Evolutionary conservation across 2,888 invertebrate genomes (phyloP), one percentile per base, ranked within the genome.

Genomic region (Poecilus cupreus): DNA sequence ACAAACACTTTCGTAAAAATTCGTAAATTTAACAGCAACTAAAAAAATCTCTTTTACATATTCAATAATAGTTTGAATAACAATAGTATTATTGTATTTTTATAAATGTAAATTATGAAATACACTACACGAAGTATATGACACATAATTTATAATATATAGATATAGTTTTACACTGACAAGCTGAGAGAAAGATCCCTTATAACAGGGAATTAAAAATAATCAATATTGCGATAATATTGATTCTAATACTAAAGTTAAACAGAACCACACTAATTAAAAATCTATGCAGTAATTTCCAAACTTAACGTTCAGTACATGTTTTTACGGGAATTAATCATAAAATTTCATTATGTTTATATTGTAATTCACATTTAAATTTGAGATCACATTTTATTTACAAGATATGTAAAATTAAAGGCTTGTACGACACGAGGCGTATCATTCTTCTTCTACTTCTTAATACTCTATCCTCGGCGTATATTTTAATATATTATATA

Each of bases 171-270:
- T 39, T 22, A 72, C 49, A 72, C n/a, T 72, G 72, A 54, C 76
- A 77, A 77, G 77, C 77, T 77, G 77, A 77, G 57, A 76, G 39
- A 76, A 54, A 26, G 16, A n/a, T 77, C 77, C 54, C 77, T 77
- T 77, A 77, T 77, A 77, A 77, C 77, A 77, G 77, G 54, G 60
- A 77, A 37, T 68, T 13, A 68, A 13, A 77, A 46, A 22, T 26
- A 51, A 39, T 77, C 77, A 77, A 77, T 77, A 77, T 77, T 68
- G 64, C 64, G 11, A 18, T 37, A 68, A 68, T 68, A 24, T 75
- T 54, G 46, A 75, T 68, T 37, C 64, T 37, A 60, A 60, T 24
- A 68, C 3, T 68, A 68, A 68, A 68, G 60, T 68, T 68, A 68
- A 68, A 68, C 37, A 68, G 32, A 68, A 68, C 64, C 64, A 68